These are phyloP conservation scores for Aspidoscelis tigris DNA, from an alignment of 2,113 vertebrate species.

Conservation along the genomic window DNA sequence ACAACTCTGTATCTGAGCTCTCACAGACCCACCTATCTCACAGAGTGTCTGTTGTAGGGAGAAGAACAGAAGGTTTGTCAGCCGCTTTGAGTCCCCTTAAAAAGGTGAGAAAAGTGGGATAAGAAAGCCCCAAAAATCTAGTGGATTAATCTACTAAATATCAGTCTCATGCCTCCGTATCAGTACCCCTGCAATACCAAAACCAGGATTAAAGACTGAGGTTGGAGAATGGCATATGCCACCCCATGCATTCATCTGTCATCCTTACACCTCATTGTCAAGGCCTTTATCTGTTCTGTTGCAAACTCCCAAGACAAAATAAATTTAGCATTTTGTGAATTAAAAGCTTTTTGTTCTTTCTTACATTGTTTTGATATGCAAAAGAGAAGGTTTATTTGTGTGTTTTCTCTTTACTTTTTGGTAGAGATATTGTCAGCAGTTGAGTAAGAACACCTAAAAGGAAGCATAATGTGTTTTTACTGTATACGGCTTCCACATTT, in stretches of 20 bases:
- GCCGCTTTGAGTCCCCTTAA: no score
- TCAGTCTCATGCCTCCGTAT: no score
- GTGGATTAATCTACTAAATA: no score
- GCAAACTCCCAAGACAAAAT: background rate
- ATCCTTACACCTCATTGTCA: background rate
- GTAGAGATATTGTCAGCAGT: background rate
- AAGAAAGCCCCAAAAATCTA: no score
- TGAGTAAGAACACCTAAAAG: background rate
- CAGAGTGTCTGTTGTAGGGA: no score
- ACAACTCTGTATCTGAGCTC: no score
- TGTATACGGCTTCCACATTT: background rate
- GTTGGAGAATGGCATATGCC: background rate
- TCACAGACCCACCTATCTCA: no score
- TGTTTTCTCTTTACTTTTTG: background rate
- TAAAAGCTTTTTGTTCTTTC: background rate
- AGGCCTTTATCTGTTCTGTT: background rate
- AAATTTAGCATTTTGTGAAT: background rate
- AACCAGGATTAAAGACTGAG: no score
- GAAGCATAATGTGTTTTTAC: background rate
- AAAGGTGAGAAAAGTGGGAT: no score
- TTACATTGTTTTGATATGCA: background rate
- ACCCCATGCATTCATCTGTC: background rate
- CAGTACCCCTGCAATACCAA: no score
- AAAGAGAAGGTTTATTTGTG: background rate
- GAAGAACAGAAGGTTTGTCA: no score